These are phyloP conservation scores for Actinia tenebrosa DNA, from an alignment of 64 coral and sea anemone genomes.

Conservation along the genomic window DNA sequence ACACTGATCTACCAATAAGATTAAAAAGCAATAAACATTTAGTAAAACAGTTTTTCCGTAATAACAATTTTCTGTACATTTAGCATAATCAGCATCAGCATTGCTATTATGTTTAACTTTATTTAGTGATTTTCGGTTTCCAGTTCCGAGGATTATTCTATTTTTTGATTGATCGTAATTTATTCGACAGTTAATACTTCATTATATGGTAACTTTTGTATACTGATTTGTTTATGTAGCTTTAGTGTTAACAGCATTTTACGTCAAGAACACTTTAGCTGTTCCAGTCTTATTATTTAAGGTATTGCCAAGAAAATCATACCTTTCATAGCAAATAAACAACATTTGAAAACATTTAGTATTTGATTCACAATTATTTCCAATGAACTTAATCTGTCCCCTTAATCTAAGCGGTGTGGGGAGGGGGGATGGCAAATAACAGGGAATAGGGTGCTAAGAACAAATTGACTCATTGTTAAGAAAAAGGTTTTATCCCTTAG, in stretches of 20 bases:
- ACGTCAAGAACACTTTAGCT: not conserved
- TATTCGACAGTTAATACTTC: not conserved
- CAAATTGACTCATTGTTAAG: no score
- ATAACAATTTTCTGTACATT: not conserved
- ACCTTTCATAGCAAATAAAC: slow-evolving; percentile 2
- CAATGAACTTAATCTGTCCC: no score
- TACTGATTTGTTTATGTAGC: not conserved
- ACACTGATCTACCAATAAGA: no score
- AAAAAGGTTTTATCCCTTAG: no score
- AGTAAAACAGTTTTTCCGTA: no score
- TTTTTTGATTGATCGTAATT: not conserved
- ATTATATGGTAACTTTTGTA: not conserved
- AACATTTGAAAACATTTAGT: not conserved
- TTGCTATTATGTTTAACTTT: not conserved
- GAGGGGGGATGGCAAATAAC: no score
- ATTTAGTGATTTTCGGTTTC: not conserved
- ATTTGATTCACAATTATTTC: not conserved
- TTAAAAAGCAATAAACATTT: no score
- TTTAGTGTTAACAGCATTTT: not conserved
- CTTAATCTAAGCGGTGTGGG: no score
- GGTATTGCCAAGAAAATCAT: slow-evolving; percentile 9
- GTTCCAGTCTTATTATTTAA: slow-evolving; percentile 3
- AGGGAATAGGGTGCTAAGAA: no score
- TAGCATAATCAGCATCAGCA: not conserved
- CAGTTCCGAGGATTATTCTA: not conserved